Evolutionary conservation across 2,113 vertebrate species (phyloP).

Genomic region (Cephalopterus ornatus): DNA sequence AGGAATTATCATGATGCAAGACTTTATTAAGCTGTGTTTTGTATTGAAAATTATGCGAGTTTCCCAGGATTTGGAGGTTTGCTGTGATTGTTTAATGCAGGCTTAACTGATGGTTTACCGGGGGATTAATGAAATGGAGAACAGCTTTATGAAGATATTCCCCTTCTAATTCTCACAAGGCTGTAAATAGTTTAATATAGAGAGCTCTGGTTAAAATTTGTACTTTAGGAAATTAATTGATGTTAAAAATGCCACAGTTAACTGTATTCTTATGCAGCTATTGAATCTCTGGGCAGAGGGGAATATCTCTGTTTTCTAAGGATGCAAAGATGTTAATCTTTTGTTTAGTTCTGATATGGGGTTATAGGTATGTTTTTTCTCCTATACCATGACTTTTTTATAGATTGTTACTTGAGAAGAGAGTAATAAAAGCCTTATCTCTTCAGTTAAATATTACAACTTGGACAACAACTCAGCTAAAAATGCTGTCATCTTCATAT

Average conservation of each 20-base stretch:
- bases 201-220: background rate
- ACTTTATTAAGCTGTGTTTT: background rate
- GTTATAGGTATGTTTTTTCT: background rate
- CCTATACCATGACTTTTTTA: rapidly evolving
- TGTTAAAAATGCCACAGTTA: background rate
- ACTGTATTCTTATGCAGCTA: background rate
- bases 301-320: background rate
- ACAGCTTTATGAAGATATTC: background rate
- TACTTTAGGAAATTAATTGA: background rate
- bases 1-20: background rate
- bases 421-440: background rate
- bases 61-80: background rate
- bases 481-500: background rate
- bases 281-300: background rate
- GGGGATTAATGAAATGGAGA: slow-evolving; percentile 4
- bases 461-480: background rate
- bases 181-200: background rate
- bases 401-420: background rate
- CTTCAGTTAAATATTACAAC: background rate
- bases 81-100: background rate
- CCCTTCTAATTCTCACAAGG: background rate
- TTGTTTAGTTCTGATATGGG: background rate
- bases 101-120: background rate
- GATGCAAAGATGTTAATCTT: background rate
- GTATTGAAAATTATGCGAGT: background rate